Evolutionary conservation across 2,888 invertebrate genomes (phyloP).

Genomic region (Hypsopygia costalis): DNA sequence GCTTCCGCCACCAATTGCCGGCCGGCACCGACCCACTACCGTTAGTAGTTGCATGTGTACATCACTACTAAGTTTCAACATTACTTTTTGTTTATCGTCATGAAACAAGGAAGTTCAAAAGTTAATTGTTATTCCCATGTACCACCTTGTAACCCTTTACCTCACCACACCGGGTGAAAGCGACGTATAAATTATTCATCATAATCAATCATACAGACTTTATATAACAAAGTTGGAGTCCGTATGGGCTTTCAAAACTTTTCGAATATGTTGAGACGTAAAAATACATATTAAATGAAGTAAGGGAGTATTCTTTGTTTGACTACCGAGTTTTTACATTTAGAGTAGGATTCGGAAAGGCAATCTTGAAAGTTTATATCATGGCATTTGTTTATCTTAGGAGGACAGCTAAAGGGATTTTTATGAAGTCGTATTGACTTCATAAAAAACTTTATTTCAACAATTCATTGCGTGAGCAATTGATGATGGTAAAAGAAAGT

Average conservation of each 20-base stretch:
- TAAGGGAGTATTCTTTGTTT: neutral
- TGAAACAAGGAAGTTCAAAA: neutral
- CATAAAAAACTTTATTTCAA: too few species aligned
- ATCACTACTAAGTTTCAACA: too few species aligned
- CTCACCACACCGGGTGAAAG: neutral
- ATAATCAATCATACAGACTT: neutral
- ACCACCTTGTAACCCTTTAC: too few species aligned
- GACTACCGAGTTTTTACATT: neutral
- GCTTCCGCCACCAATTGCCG: too few species aligned
- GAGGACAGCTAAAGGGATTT: too few species aligned
- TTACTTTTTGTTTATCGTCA: too few species aligned
- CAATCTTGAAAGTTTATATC: neutral
- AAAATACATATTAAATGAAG: slow-evolving; percentile 10
- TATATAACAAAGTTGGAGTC: slow-evolving; percentile 1
- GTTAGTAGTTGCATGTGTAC: too few species aligned
- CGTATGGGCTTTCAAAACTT: neutral
- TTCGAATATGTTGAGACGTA: neutral
- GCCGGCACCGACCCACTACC: too few species aligned
- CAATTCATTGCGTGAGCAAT: too few species aligned
- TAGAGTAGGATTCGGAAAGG: neutral
- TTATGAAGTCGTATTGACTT: too few species aligned
- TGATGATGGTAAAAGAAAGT: too few species aligned
- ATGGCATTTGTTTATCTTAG: slow-evolving; percentile 1
- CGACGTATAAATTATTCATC: slow-evolving; percentile 9
- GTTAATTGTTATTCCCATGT: neutral